Conservation (phyloP, 2,113 vertebrate genomes). For the Vidua chalybeata region DNA sequence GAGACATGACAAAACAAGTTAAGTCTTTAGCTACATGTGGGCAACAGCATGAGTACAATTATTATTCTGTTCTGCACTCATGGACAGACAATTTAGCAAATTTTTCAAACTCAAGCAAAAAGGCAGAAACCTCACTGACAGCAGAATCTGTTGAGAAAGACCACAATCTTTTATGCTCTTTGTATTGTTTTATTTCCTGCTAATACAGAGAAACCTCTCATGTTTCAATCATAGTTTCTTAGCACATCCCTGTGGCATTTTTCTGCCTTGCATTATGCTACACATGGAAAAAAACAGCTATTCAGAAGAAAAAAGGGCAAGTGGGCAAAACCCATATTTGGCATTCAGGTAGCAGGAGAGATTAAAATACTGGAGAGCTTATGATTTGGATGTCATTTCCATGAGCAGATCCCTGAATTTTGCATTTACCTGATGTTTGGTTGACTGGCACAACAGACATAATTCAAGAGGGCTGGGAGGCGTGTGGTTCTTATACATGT, state of each 20-base stretch:
- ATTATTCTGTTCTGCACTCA: background rate
- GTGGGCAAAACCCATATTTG: background rate
- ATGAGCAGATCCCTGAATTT: constrained; percentile 4
- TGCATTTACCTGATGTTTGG: constrained; percentile 22
- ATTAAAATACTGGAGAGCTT: constrained; percentile 17
- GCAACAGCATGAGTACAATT: background rate
- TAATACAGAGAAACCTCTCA: background rate
- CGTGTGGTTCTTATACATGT: background rate
- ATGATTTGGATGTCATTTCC: constrained; percentile 32
- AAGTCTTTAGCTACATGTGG: background rate
- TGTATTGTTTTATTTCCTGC: background rate
- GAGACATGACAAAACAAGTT: background rate
- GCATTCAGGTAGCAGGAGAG: background rate
- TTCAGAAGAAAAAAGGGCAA: background rate
- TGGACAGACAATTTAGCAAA: background rate
- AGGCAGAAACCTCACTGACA: background rate
- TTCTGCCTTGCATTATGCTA: background rate
- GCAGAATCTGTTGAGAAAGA: background rate
- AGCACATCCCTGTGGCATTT: background rate
- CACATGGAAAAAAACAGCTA: background rate
- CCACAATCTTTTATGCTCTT: background rate
- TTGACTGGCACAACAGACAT: constrained; percentile 11
- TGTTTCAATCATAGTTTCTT: background rate
- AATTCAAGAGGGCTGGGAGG: constrained; percentile 18
- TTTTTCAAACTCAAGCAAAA: background rate